A percentile compares a stretch with the other conserved stretches of the same genome.
These are phyloP conservation scores for Remorina albescens DNA, from an alignment of 2,797 vertebrate genomes.

Conservation along the genomic window DNA sequence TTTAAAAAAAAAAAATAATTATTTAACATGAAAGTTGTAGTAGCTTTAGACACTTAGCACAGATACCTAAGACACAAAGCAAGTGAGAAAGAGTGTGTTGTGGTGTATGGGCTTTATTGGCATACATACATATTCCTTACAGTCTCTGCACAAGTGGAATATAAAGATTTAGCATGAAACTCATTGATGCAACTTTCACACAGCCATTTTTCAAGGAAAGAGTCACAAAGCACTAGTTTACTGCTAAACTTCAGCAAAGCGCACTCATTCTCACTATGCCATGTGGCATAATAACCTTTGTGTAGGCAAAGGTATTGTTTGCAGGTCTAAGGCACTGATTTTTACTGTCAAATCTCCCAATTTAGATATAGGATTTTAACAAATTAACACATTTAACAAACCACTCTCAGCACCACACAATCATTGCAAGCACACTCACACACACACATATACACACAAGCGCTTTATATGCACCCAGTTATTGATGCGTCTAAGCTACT, in stretches of 20 bases:
- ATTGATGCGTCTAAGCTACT: constrained; percentile 79
- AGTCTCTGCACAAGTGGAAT: constrained; percentile 75
- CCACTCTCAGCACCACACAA: constrained; percentile 54
- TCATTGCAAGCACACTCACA: constrained; percentile 27
- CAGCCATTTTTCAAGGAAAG: constrained; percentile 48
- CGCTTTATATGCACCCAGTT: constrained; percentile 65
- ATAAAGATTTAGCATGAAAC: constrained; percentile 69
- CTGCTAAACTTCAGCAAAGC: constrained; percentile 72
- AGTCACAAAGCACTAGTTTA: constrained; percentile 66
- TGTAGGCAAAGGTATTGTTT: constrained; percentile 70
- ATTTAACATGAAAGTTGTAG: too few species aligned
- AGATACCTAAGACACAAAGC: constrained; percentile 12
- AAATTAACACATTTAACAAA: constrained; percentile 66
- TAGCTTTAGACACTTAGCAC: too few species aligned
- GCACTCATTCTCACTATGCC: constrained; percentile 62
- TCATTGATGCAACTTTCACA: constrained; percentile 71
- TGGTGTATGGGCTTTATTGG: constrained; percentile 81
- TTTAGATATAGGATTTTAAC: constrained; percentile 66
- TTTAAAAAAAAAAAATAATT: too few species aligned
- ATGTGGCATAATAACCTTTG: constrained; percentile 45
- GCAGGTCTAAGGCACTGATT: constrained; percentile 86
- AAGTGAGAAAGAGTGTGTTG: constrained; percentile 16
- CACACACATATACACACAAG: constrained; percentile 40
- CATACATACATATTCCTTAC: constrained; percentile 77
- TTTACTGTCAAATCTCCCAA: constrained; percentile 67